phyloP scores from a whole-genome alignment of 2,797 vertebrate species.

The Ptychobarbus kaznakovi region DNA sequence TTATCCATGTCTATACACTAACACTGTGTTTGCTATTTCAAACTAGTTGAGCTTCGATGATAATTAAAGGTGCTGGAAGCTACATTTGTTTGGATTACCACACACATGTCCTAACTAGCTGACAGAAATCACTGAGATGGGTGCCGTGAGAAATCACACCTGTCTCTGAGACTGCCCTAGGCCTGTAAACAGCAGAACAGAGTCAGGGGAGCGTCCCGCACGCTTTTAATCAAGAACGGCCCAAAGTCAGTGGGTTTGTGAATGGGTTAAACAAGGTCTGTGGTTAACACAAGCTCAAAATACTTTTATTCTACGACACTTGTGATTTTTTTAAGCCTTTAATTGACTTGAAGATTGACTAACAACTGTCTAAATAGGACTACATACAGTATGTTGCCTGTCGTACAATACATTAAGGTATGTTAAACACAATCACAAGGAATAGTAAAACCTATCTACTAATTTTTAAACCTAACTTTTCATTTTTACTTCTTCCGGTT shows the following conservation, averaged over 20 bases:
- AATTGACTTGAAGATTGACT: background rate
- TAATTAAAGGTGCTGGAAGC: constrained; percentile 9
- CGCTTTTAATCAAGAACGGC: background rate
- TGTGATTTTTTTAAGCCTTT: background rate
- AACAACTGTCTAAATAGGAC: too few relatives aligned
- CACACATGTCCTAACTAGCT: background rate
- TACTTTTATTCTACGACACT: too few relatives aligned
- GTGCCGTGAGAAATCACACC: background rate
- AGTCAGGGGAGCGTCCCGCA: background rate
- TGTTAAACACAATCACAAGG: too few relatives aligned
- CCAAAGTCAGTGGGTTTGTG: too few relatives aligned
- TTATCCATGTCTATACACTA: constrained; percentile 5
- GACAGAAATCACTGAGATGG: background rate
- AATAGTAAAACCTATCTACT: too few relatives aligned
- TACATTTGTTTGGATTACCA: background rate
- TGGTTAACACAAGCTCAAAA: background rate
- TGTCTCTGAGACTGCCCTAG: background rate
- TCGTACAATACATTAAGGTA: too few relatives aligned
- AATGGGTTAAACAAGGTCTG: background rate
- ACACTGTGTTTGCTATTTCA: constrained; percentile 9
- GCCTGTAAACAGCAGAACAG: constrained; percentile 24
- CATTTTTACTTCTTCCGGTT: background rate
- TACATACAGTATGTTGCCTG: too few relatives aligned
- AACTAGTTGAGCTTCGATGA: constrained; percentile 9
- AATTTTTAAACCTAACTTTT: background rate